Conservation (phyloP, 2,113 vertebrate species). For the Hassar affinis region DNA sequence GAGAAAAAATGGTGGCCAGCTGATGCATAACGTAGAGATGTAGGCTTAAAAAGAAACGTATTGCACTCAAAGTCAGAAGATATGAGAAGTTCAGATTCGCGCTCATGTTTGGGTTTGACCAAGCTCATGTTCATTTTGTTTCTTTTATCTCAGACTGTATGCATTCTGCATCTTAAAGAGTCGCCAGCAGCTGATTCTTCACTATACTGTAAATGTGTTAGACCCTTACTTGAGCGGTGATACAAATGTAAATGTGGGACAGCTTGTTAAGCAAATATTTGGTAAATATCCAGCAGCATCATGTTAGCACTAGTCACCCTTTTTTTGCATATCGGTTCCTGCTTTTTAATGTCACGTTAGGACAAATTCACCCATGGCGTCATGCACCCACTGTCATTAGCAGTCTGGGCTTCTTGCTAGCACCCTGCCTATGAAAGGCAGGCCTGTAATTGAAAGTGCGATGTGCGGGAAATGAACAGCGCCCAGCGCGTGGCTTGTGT, state of each 20-base stretch:
- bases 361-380: constrained; percentile 11
- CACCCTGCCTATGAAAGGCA: constrained; percentile 40
- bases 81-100: too few species aligned
- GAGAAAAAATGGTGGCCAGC: too few species aligned
- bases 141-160: neutral
- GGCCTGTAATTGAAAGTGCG: constrained; percentile 44
- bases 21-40: too few species aligned
- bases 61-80: neutral
- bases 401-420: constrained; percentile 44
- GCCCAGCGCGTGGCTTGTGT: constrained; percentile 19
- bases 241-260: neutral
- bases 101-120: neutral
- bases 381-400: constrained; percentile 50
- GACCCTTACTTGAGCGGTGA: neutral
- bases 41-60: neutral
- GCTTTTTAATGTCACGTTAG: constrained; percentile 1
- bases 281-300: neutral
- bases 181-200: neutral
- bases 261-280: neutral
- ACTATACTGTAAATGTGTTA: neutral
- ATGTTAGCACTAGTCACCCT: neutral
- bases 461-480: constrained; percentile 42
- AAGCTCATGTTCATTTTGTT: neutral
- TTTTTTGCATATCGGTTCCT: neutral
- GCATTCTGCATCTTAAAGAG: neutral